Evolutionary conservation across 2,797 vertebrate species (phyloP).

Genomic region (Sarcophilus harrisii): DNA sequence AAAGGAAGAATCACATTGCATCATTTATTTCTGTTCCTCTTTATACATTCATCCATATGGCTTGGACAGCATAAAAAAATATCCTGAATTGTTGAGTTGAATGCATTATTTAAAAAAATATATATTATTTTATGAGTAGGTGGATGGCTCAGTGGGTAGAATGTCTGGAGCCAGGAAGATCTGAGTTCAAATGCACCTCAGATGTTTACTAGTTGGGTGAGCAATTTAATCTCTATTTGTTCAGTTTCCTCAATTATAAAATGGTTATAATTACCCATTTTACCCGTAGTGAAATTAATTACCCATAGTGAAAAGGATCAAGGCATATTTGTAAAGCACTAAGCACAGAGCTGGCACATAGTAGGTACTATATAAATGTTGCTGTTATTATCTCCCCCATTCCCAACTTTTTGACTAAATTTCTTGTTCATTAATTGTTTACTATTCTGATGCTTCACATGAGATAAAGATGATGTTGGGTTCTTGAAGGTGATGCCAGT

Average conservation of each 20-base stretch:
- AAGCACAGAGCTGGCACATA: background rate
- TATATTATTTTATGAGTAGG: background rate
- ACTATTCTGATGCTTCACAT: background rate
- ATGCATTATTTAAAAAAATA: background rate
- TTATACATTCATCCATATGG: background rate
- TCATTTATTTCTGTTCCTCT: background rate
- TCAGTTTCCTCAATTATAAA: background rate
- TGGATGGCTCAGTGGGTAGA: background rate
- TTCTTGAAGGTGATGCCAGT: background rate
- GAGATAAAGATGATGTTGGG: background rate
- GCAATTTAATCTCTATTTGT: background rate
- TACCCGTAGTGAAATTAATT: too few relatives aligned
- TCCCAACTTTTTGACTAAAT: background rate
- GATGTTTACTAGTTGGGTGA: background rate
- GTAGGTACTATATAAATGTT: background rate
- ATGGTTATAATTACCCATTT: background rate
- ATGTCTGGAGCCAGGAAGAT: background rate
- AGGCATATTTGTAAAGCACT: background rate
- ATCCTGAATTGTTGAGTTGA: background rate
- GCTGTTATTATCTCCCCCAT: background rate
- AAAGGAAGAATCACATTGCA: background rate
- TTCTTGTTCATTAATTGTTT: background rate
- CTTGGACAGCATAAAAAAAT: background rate
- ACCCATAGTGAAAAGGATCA: background rate
- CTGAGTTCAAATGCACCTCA: background rate